phyloP scores from a whole-genome alignment of 2,888 invertebrate species.

The Ormyrus pomaceus region DNA sequence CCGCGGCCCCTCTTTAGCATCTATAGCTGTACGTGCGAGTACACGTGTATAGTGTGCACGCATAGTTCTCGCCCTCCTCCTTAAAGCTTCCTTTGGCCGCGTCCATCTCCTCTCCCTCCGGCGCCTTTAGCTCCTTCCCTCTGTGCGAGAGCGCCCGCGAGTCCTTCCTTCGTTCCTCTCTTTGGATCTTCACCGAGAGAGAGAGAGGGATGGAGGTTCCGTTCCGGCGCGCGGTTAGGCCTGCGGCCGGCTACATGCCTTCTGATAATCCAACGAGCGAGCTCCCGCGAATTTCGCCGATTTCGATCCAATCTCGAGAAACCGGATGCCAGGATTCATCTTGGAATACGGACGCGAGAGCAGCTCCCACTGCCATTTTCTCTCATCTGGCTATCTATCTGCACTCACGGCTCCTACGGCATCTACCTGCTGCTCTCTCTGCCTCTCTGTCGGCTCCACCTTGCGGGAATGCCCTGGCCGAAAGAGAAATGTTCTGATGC shows the following conservation, averaged over 20 bases:
- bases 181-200: conserved; percentile 24
- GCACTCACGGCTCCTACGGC: neutral
- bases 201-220: conserved; percentile 53
- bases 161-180: conserved; percentile 38
- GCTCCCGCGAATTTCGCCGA: conserved; percentile 52
- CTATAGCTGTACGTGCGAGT: neutral
- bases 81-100: conserved; percentile 65
- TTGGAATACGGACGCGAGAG: conserved; percentile 53
- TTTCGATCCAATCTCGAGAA: conserved; percentile 59
- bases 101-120: conserved; percentile 60
- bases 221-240: conserved; percentile 66
- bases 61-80: conserved; percentile 59
- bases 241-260: conserved; percentile 72
- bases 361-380: conserved; percentile 52
- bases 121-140: conserved; percentile 60
- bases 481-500: conserved; percentile 25
- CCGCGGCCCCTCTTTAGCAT: neutral
- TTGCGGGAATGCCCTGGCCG: neutral
- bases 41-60: conserved; percentile 25
- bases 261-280: conserved; percentile 66
- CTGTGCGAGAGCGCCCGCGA: neutral
- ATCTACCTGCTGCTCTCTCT: neutral
- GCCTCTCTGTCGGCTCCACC: neutral
- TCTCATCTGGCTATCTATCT: conserved; percentile 24
- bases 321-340: conserved; percentile 57